Evolutionary conservation across 2,888 invertebrate species (phyloP), one percentile per base, ranked within the genome.

Genomic region (Dynastes hyllus): DNA sequence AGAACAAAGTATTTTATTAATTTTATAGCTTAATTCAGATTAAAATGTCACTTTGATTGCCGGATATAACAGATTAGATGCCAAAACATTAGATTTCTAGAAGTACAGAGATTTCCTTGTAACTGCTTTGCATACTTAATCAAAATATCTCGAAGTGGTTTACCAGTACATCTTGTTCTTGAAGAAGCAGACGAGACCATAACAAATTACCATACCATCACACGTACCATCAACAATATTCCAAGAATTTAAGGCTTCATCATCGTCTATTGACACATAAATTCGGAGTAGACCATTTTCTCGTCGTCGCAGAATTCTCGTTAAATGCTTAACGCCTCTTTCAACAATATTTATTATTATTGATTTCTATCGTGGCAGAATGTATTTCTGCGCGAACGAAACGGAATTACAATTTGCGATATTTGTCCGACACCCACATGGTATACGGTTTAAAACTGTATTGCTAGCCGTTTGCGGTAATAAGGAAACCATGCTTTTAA

Each of bases 401-500:
- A 32, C n/a, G 55, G 9, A 55, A 6, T 71, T 55, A 53, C 71
- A 71, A 71, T 55, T 71, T 55, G 37, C 32, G 16, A 32, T 55
- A 53, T 37, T 53, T 71, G 37, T 32, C 9, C 32, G 53, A 37
- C 71, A 37, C 71, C 71, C 55, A 71, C 70, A 32, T n/a, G 29
- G n/a, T 53, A 32, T 32, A n/a, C 29, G 8, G 53, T 53, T 70
- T 53, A 70, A 70, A 70, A 70, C 53, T 29, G 70, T 70, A 32
- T 16, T 32, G 53, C 70, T 51, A n/a, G 13, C 51, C 32, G n/a
- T 55, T 70, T 70, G 53, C 53, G 53, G 53, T 53, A 70, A 70
- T 70, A 70, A 70, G 53, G 70, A 53, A 70, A 70, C 71, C 55
- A 71, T 71, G 71, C 58, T 71, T 58, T 58, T 32, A 58, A 53